A percentile compares a stretch with the other conserved stretches of the same genome.
Evolutionary conservation across 1,140 invertebrate species (phyloP).

Genomic region (Condylostylus longicornis): DNA sequence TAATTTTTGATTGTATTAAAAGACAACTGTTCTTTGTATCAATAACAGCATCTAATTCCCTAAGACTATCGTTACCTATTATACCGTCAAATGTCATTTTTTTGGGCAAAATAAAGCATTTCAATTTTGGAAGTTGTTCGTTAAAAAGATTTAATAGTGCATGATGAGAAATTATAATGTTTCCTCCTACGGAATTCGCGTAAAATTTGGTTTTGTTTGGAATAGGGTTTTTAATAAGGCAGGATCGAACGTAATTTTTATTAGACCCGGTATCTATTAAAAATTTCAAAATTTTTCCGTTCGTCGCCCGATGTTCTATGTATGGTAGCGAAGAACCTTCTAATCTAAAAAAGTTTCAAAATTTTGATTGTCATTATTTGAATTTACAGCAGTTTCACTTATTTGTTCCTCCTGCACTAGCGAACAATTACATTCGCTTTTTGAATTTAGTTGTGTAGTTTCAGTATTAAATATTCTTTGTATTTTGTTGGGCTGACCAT

Average conservation of each 20-base stretch:
- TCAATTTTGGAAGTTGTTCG: not conserved
- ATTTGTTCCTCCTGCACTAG: too few relatives aligned
- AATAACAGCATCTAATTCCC: not conserved
- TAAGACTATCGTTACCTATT: conserved; percentile 1
- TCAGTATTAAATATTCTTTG: too few relatives aligned
- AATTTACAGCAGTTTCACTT: too few relatives aligned
- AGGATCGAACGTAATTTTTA: conserved; percentile 2
- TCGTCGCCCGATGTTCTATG: conserved; percentile 2
- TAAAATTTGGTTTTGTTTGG: not conserved
- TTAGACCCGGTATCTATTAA: conserved; percentile 9
- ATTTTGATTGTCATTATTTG: too few relatives aligned
- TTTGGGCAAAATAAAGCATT: conserved; percentile 4
- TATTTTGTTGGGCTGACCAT: too few relatives aligned
- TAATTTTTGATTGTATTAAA: not conserved
- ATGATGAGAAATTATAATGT: conserved; percentile 5
- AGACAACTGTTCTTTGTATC: not conserved
- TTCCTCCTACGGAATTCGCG: conserved; percentile 4
- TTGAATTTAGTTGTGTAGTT: too few relatives aligned
- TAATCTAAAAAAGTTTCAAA: conserved; percentile 8
- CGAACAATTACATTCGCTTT: too few relatives aligned
- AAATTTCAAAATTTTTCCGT: conserved; percentile 6
- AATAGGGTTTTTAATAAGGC: not conserved
- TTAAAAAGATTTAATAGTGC: conserved; percentile 6
- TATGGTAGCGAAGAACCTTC: conserved; percentile 4
- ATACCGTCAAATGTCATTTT: not conserved